Conservation (phyloP, 2,113 vertebrate species). For the Vulpes vulpes region DNA sequence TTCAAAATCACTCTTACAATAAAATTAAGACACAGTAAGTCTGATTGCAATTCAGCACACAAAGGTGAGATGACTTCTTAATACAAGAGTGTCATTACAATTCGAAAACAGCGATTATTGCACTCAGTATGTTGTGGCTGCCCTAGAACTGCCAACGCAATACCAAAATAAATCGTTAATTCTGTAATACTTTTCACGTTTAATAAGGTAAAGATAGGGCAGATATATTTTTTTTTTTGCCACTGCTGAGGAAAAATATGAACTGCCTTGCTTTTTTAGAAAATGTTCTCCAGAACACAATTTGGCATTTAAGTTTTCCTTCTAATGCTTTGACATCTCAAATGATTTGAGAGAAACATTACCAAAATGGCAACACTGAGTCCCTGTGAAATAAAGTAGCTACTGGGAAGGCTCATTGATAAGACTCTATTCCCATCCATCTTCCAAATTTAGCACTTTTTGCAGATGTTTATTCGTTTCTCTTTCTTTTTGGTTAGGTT, state of each 20-base stretch:
- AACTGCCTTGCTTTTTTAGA: neutral
- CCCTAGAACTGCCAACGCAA: neutral
- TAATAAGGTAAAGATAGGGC: neutral
- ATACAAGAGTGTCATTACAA: neutral
- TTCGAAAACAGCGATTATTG: conserved; percentile 5
- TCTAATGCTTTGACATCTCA: conserved; percentile 35
- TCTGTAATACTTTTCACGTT: neutral
- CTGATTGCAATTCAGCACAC: neutral
- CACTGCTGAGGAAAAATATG: conserved; percentile 22
- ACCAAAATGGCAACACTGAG: conserved; percentile 71
- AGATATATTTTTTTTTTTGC: neutral
- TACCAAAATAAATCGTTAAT: neutral
- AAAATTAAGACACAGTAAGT: conserved; percentile 33
- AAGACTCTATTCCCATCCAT: conserved; percentile 80
- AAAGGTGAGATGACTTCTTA: conserved; percentile 33
- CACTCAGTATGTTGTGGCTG: neutral
- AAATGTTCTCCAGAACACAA: neutral
- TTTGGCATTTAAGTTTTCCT: conserved; percentile 7
- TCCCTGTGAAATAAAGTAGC: conserved; percentile 81
- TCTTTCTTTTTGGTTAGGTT: conserved; percentile 84
- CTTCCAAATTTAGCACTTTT: conserved; percentile 79
- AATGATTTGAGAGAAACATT: conserved; percentile 66
- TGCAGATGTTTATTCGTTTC: conserved; percentile 87
- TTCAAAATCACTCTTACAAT: neutral
- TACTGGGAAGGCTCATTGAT: conserved; percentile 73